Evolutionary conservation across 2,797 vertebrate species (phyloP), one percentile per base, ranked within the genome.

Genomic region (Lycodopsis pacificus): DNA sequence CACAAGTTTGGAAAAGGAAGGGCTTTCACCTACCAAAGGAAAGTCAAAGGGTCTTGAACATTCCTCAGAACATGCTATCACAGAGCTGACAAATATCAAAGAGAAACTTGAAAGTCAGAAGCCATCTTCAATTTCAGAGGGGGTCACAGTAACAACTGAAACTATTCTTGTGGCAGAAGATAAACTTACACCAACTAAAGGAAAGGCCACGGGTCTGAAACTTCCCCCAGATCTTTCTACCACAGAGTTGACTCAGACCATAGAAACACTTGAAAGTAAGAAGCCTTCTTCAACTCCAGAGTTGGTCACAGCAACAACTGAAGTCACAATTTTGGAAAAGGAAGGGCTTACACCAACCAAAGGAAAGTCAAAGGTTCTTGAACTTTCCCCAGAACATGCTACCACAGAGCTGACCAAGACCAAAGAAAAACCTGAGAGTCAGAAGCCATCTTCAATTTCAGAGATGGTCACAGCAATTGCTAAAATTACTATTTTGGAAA

Each of bases 211-310:
- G 62, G 22, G 6, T 12, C 19, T 13, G 9, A 19, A 54, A 54
- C 22, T 0, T n/a, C n/a, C 7, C 46, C 0, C 44, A 42, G 56
- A 67, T 5, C 0, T 11, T n/a, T 0, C 13, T 22, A 10, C 19
- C 5, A 17, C 8, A 4, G 51, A 57, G 11, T 1, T 27, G n/a
- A 17, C 10, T 3, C 0, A 38, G 17, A 7, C 2, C 0, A 36
- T 46, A 10, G 3, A 22, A 25, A 40, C 20, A 1, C 13, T 13
- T 36, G 36, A 6, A 0, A 38, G 19, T 9, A 27, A 34, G 30
- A 38, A 25, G 1, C 4, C 10, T 20, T 15, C 27, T 64, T 25
- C 36, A 54, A 4, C 9, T 65, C 3, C 5, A 32, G 14, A 27
- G 20, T 10, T 25, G 10, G 44, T 11, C 56, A 30, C 38, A 44